phyloP scores from a whole-genome alignment of 2,113 vertebrate genomes.

The Percopsis transmontana region DNA sequence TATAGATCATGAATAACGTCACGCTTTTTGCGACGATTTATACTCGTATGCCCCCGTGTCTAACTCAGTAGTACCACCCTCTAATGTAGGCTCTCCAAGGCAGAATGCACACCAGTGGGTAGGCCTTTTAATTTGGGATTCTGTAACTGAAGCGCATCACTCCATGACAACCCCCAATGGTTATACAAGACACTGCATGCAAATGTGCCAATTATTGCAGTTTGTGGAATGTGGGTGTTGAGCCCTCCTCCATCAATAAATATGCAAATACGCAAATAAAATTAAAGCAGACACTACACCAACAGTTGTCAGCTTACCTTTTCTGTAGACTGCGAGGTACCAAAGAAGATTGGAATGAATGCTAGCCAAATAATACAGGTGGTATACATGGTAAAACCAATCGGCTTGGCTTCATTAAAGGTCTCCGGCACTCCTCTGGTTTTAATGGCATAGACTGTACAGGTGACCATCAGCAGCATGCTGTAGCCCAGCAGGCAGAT shows the following conservation, averaged over 20 bases:
- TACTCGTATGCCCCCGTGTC: too few relatives aligned
- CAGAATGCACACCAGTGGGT: too few relatives aligned
- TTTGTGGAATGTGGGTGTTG: too few relatives aligned
- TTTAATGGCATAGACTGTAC: conserved; percentile 89
- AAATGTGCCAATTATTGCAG: too few relatives aligned
- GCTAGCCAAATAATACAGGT: conserved; percentile 82
- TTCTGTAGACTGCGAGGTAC: conserved; percentile 92
- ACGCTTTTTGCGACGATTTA: too few relatives aligned
- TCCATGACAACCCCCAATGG: too few relatives aligned
- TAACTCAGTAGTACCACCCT: too few relatives aligned
- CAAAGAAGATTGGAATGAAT: conserved; percentile 98
- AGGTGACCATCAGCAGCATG: conserved; percentile 99
- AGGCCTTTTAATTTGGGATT: too few relatives aligned
- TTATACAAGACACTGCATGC: too few relatives aligned
- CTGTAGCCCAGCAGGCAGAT: conserved; percentile 98
- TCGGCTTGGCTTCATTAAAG: conserved; percentile 99
- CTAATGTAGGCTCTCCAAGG: too few relatives aligned
- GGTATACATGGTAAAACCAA: conserved; percentile 87
- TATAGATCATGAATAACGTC: too few relatives aligned
- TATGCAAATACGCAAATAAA: background rate
- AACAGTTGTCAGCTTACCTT: conserved; percentile 72
- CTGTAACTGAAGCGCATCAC: too few relatives aligned
- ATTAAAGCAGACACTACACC: background rate
- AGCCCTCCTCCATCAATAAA: background rate
- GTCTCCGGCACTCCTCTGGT: conserved; percentile 97